Conservation (phyloP, 2,797 vertebrate species). For the Hippocampus kuda region DNA sequence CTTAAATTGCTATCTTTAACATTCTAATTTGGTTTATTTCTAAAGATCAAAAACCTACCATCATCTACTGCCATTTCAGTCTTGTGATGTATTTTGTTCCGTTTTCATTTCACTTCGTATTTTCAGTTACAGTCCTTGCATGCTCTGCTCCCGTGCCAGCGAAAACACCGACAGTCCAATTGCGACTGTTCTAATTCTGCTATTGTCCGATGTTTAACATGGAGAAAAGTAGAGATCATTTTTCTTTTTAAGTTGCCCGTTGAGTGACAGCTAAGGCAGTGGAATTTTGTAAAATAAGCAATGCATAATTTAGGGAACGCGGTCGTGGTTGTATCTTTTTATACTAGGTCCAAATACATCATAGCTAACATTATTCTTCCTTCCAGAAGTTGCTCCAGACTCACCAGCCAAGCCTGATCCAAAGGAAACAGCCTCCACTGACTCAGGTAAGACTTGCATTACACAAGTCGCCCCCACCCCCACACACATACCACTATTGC, state of each 20-base stretch:
- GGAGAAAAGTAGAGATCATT: slow-evolving; percentile 27
- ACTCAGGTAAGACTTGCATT: slow-evolving; percentile 45
- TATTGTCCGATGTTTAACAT: slow-evolving; percentile 42
- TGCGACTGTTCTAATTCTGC: slow-evolving; percentile 39
- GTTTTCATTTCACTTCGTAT: slow-evolving; percentile 24
- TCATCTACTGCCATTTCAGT: slow-evolving; percentile 29
- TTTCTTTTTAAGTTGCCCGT: slow-evolving; percentile 23
- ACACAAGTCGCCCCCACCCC: neutral
- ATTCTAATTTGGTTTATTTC: neutral
- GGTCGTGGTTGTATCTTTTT: slow-evolving; percentile 23
- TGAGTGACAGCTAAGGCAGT: slow-evolving; percentile 29
- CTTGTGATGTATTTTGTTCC: slow-evolving; percentile 18
- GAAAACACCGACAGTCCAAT: slow-evolving; percentile 54
- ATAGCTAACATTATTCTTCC: slow-evolving; percentile 4
- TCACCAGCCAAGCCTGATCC: slow-evolving; percentile 42
- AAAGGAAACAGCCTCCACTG: slow-evolving; percentile 44
- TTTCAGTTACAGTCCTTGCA: slow-evolving; percentile 20
- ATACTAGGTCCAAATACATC: slow-evolving; percentile 10
- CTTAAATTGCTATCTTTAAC: neutral
- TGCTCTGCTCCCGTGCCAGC: slow-evolving; percentile 28
- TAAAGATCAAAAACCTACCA: slow-evolving; percentile 15
- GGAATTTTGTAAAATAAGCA: slow-evolving; percentile 28
- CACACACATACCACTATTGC: neutral
- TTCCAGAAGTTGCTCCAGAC: slow-evolving; percentile 54
- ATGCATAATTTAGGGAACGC: slow-evolving; percentile 11